Conservation (phyloP, 1,140 invertebrate species). For the Apis cerana region DNA sequence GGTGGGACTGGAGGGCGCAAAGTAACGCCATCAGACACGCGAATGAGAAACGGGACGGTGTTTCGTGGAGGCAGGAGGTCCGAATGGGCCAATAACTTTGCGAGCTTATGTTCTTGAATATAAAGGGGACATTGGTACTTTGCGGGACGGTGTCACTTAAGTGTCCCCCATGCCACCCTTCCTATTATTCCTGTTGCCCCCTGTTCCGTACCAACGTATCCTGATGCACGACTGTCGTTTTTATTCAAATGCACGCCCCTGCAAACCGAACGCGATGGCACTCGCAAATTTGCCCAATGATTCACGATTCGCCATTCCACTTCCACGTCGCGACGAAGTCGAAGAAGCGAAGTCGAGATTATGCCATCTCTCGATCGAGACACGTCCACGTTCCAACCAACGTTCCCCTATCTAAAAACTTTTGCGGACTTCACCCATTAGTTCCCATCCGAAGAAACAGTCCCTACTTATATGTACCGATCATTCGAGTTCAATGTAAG, state of each 20-base stretch:
- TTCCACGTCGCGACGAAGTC: constrained; percentile 4
- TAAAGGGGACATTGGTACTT: constrained; percentile 69
- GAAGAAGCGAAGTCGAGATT: neutral
- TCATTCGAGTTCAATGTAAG: too few species aligned
- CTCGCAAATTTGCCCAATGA: constrained; percentile 58
- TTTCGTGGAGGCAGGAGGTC: constrained; percentile 71
- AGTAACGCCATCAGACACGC: constrained; percentile 66
- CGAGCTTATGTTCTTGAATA: constrained; percentile 72
- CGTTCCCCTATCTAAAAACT: neutral
- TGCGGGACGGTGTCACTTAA: constrained; percentile 64
- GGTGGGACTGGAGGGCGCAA: constrained; percentile 52
- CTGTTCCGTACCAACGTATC: neutral
- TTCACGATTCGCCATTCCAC: constrained; percentile 46
- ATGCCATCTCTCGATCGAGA: constrained; percentile 11
- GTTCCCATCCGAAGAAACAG: too few species aligned
- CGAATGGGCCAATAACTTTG: constrained; percentile 74
- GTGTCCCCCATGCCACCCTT: constrained; percentile 25
- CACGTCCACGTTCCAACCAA: constrained; percentile 25
- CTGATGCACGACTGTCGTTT: constrained; percentile 71
- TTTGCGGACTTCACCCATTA: neutral
- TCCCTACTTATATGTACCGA: too few species aligned
- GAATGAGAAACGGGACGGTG: constrained; percentile 72
- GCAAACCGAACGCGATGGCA: constrained; percentile 57
- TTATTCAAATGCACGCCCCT: constrained; percentile 72
- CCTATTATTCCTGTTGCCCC: constrained; percentile 42